Base-by-base conservation (phyloP, 2,888 invertebrate species). In the Cephus runcator region DNA sequence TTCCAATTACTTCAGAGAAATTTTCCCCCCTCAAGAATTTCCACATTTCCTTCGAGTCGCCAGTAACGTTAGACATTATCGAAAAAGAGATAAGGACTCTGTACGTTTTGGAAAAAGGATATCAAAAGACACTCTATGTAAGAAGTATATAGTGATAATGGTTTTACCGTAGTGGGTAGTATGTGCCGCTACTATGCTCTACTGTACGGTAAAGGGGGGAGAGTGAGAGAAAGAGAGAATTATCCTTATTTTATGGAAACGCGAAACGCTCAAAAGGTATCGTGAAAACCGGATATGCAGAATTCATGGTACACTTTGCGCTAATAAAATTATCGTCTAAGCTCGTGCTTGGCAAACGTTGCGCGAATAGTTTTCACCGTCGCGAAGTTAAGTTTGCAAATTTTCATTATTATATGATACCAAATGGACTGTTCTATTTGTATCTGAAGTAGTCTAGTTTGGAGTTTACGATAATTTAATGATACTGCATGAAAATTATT, bases 171-270 rank as follows among this genome's bases (percentile, higher is more conserved):
- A 56, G 23, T 23, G 2, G 56, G 23, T 56, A 23, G 9, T 56
- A 56, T 23, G 23, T 56, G 9, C 56, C 56, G 56, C 23, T 23
- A 23, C 40, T 23, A 6, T 40, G 9, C 40, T 40, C 40, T 23
- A 23, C 23, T 9, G 23, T 23, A 23, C 40, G 73, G 76, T 77
- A 76, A 71, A 69, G 34, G 34, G 73, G 78, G 11, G 34, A 1
- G 23, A 75, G 77, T 77, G 73, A 73, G 36, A 23, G 75, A 73
- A 73, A 68, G 34, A 79, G 40, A 75, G 69, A 35, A 83, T 56
- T 23, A 56, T 56, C 23, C 23, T 23, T 23, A 56, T 56, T 56
- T 56, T 56, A 56, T 56, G 56, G 23, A 56, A 23, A 23, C 56
- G 56, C 56, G 56, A 56, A 56, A 56, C 56, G 1, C 56, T 56